Base-by-base conservation (phyloP, 1,140 invertebrate genomes). In the Caenorhabditis remanei region DNA sequence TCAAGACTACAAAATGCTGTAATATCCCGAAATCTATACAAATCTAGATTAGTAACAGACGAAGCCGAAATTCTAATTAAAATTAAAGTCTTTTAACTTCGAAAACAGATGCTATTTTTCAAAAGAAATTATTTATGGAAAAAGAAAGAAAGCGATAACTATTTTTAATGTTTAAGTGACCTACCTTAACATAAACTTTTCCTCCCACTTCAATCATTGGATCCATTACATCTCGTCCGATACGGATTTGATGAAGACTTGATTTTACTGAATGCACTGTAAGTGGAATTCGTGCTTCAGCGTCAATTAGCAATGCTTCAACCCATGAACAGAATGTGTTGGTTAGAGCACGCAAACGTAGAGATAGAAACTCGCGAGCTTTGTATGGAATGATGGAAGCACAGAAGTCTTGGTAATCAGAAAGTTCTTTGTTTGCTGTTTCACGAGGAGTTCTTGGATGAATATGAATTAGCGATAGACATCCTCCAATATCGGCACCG, bases 401-500 rank as follows among this genome's bases (percentile, higher is more conserved):
- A n/a, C 41, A 46, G 41, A 46, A 19, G 46, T 71, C 67, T 3
- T 71, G 13, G 24, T 71, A 71, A 3, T 71, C 67, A 8, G 67
- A 48, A 6, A 13, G 9, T 13, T 43, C 67, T 46, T 71, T 71
- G 67, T 46, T 71, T 32, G 32, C 67, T 71, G 67, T 53, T 21
- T 79, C 9, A 4, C n/a, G 46, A 4, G 19, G 6, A 8, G 13
- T 53, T 50, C 21, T 79, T 9, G 71, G 71, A 2, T 32, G 46
- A 50, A 79, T 53, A 24, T 79, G 46, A 79, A 8, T 4, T 21
- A 53, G 24, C 7, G 8, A 50, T 2, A 50, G 41, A 4, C n/a
- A 6, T 50, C 71, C 71, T 4, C 71, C 71, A 79, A 79, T 43
- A 79, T 79, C 71, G 4, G 71, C 71, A 46, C 71, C 71, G n/a